phyloP scores from a whole-genome alignment of 1,140 invertebrate species.

The Bilobella aurantiaca region DNA sequence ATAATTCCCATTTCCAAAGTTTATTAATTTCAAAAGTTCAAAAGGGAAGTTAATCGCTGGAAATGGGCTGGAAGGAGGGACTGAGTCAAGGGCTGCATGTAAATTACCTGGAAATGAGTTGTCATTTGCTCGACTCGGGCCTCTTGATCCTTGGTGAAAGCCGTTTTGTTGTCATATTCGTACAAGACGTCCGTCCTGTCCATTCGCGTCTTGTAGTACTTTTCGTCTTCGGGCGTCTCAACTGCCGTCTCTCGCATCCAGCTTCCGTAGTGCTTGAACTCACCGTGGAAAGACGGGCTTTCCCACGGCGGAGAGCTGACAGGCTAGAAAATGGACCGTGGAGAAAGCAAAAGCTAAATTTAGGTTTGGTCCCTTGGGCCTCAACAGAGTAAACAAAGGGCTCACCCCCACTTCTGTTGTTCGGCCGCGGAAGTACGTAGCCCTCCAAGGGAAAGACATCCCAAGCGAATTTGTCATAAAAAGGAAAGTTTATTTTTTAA shows the following conservation, averaged over 20 bases:
- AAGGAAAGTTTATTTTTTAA: neutral
- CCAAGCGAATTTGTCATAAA: neutral
- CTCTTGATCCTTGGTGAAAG: constrained; percentile 8
- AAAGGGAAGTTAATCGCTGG: neutral
- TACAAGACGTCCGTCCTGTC: constrained; percentile 59
- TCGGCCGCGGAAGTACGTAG: neutral
- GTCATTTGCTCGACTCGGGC: neutral
- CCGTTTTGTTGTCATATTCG: constrained; percentile 64
- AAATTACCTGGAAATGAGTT: constrained; percentile 4
- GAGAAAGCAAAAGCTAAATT: neutral
- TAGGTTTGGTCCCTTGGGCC: neutral
- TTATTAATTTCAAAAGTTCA: constrained; percentile 1
- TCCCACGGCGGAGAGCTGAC: constrained; percentile 75
- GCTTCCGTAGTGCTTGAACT: constrained; percentile 49
- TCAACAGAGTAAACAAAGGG: too few species aligned
- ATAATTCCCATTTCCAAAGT: neutral
- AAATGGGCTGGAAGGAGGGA: neutral
- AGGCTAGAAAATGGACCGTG: constrained; percentile 38
- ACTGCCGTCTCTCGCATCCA: constrained; percentile 73
- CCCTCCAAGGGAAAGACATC: neutral
- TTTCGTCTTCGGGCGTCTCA: constrained; percentile 52
- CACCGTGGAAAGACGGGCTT: constrained; percentile 78
- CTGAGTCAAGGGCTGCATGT: neutral
- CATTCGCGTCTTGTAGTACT: constrained; percentile 66
- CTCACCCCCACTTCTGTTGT: neutral